A percentile compares a stretch with the other conserved stretches of the same genome.
phyloP scores from a whole-genome alignment of 2,113 vertebrate species.

The Hydrochoerus hydrochaeris region DNA sequence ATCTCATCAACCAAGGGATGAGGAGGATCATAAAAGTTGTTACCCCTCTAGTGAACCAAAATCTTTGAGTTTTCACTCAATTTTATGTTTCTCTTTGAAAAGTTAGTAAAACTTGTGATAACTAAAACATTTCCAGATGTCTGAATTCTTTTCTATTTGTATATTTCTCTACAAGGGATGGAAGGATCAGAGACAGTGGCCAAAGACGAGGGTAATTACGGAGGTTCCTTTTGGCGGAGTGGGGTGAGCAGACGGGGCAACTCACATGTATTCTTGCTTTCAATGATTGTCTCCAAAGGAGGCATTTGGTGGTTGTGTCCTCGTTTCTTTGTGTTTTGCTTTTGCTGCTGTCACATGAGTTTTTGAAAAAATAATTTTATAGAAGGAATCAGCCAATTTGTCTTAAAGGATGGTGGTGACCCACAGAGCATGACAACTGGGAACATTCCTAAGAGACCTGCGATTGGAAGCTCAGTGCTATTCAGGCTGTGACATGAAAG shows the following conservation, averaged over 20 bases:
- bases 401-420: background rate
- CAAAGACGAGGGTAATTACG: background rate
- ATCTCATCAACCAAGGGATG: constrained; percentile 47
- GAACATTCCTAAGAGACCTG: background rate
- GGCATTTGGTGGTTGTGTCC: background rate
- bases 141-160: constrained; percentile 61
- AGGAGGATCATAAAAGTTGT: constrained; percentile 35
- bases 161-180: background rate
- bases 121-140: constrained; percentile 77
- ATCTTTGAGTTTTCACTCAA: constrained; percentile 75
- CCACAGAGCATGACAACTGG: background rate
- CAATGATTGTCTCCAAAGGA: background rate
- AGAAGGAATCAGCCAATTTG: background rate
- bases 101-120: constrained; percentile 76
- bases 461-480: background rate
- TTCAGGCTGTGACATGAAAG: background rate
- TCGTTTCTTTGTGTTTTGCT: background rate
- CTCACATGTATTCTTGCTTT: background rate
- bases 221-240: background rate
- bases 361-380: background rate
- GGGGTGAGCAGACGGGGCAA: background rate
- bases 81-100: constrained; percentile 78
- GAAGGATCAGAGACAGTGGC: constrained; percentile 12
- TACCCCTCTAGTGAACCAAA: constrained; percentile 63
- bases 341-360: background rate